These are phyloP conservation scores for Metridium senile DNA, from an alignment of 92 coral and sea anemone species.

Conservation along the genomic window DNA sequence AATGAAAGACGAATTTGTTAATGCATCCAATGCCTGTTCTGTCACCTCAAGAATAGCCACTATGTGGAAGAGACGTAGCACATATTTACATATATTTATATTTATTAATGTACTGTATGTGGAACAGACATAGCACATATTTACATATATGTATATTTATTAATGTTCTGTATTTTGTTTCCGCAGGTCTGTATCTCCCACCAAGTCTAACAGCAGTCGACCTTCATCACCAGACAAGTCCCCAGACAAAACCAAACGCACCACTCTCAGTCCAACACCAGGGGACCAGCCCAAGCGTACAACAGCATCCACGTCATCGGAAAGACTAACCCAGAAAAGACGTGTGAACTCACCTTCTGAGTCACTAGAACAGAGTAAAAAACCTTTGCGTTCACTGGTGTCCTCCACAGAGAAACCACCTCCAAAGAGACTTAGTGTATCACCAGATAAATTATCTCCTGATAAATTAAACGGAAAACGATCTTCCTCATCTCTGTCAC, in stretches of 20 bases:
- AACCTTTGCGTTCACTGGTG: neutral
- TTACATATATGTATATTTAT: too few species aligned
- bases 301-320: conserved; percentile 13
- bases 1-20: too few species aligned
- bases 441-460: conserved; percentile 16
- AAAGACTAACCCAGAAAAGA: conserved; percentile 22
- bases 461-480: conserved; percentile 32
- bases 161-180: neutral
- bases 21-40: too few species aligned
- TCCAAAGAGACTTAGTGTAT: conserved; percentile 9
- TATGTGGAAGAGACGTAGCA: too few species aligned
- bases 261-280: conserved; percentile 21
- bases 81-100: too few species aligned
- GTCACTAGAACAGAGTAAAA: neutral
- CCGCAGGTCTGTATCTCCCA: conserved; percentile 15
- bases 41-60: too few species aligned
- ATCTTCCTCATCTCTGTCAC: conserved; percentile 29
- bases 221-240: conserved; percentile 24
- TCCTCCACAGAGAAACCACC: conserved; percentile 13
- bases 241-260: conserved; percentile 10
- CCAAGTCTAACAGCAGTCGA: conserved; percentile 17
- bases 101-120: too few species aligned
- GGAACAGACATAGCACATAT: too few species aligned
- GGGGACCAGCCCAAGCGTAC: conserved; percentile 10
- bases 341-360: conserved; percentile 20